These are phyloP conservation scores for Sarcophaga rosellei DNA, from an alignment of 2,888 invertebrate species.

Conservation along the genomic window DNA sequence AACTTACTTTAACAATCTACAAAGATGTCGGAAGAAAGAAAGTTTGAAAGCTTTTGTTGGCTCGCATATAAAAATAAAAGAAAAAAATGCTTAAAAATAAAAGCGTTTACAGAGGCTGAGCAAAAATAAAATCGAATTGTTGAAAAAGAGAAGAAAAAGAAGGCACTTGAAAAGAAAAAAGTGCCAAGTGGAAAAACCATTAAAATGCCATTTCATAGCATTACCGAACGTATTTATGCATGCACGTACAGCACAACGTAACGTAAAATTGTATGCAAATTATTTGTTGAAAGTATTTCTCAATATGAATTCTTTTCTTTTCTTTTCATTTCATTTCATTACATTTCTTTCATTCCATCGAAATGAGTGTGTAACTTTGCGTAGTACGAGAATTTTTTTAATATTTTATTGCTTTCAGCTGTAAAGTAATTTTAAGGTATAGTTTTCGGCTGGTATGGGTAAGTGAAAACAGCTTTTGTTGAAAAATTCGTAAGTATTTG, in stretches of 20 bases:
- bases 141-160: constrained; percentile 1
- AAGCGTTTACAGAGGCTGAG: not conserved
- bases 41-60: not conserved
- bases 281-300: constrained; percentile 64
- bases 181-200: constrained; percentile 70
- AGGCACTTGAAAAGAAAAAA: constrained; percentile 44
- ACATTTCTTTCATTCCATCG: constrained; percentile 15
- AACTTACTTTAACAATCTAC: constrained; percentile 53
- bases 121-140: constrained; percentile 34
- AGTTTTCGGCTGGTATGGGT: not conserved
- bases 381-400: not conserved
- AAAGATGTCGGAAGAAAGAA: not conserved
- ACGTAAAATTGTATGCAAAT: constrained; percentile 66
- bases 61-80: not conserved
- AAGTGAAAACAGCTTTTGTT: not conserved
- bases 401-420: not conserved
- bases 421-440: not conserved
- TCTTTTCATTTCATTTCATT: constrained; percentile 28
- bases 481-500: not conserved
- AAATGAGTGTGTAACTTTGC: not conserved
- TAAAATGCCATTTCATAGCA: constrained; percentile 70
- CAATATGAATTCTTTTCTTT: constrained; percentile 65
- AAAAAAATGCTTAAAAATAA: not conserved
- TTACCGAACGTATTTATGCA: constrained; percentile 63
- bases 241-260: constrained; percentile 34